Evolutionary conservation across 2,113 vertebrate species (phyloP), one percentile per base, ranked within the genome.

Genomic region (Forbesichthys papilliferus): DNA sequence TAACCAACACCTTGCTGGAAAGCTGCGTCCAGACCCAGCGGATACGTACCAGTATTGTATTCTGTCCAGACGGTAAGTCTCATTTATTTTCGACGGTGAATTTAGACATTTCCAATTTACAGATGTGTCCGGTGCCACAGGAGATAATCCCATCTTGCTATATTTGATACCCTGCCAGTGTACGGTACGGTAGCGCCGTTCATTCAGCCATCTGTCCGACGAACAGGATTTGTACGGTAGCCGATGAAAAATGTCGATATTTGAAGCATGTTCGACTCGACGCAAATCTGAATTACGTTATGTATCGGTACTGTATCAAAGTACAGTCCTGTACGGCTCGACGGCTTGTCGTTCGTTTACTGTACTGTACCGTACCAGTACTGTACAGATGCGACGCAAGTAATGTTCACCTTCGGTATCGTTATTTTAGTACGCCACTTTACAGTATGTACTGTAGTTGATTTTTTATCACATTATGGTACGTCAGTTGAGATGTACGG

Each of bases 51-150:
- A 27, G 27, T 27, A 3, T 27, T 27, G 27, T 27, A 14, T 78
- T 80, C 74, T 64, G 53, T 69, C 77, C 66, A 69, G 59, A 36
- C 83, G 89, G 90, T 92, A 66, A 88, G 90, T 80, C 5, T 0
- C 2, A 48, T 3, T 20, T 3, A 58, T 74, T 67, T 67, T 36
- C 13, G 3, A 54, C n/a, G 0, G 6, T 9, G 11, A 0, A 55
- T 59, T 59, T 0, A 16, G 18, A 55, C 46, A 12, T 58, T 66
- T 47, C 10, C 16, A 75, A 48, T 72, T 74, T 86, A 71, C 82
- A 92, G 87, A 91, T 91, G 87, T 84, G 73, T n/a, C 61, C 83
- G 76, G 78, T 82, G 83, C 62, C 73, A 78, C 77, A 55, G 74
- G 42, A 66, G 82, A 86, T 74, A 68, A 64, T 62, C 77, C 75